Evolutionary conservation across 2,888 invertebrate species (phyloP).

Genomic region (Lycophotia porphyrea): DNA sequence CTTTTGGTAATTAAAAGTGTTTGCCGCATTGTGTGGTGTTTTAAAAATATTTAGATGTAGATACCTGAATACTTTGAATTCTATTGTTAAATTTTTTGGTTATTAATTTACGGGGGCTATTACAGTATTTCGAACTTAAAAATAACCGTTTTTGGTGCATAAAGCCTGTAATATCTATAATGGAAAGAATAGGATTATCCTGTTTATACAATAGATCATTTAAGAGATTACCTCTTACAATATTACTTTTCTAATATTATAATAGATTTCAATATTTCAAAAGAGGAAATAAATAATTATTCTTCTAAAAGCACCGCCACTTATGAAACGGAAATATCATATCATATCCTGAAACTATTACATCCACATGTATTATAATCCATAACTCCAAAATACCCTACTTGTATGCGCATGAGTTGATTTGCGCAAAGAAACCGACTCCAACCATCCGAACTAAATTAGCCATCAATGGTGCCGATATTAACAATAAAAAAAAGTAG

Average conservation of each 20-base stretch:
- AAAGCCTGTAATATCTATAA: conserved; percentile 18
- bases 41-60: conserved; percentile 43
- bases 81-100: conserved; percentile 38
- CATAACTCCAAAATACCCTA: conserved; percentile 76
- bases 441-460: conserved; percentile 55
- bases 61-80: conserved; percentile 37
- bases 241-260: conserved; percentile 19
- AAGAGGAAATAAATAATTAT: conserved; percentile 80
- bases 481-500: conserved; percentile 67
- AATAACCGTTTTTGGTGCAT: conserved; percentile 16
- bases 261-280: conserved; percentile 40
- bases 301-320: conserved; percentile 76
- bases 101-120: conserved; percentile 2
- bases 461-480: conserved; percentile 73
- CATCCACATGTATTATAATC: too few relatives aligned
- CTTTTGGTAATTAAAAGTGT: conserved; percentile 79
- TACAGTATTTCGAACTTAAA: neutral
- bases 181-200: conserved; percentile 26
- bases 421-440: conserved; percentile 82
- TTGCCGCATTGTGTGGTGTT: conserved; percentile 64
- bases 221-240: conserved; percentile 29
- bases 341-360: conserved; percentile 83
- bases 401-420: conserved; percentile 82
- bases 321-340: conserved; percentile 85
- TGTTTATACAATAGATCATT: conserved; percentile 21